Conservation (phyloP, 2,113 vertebrate genomes). For the Callipepla californica region DNA sequence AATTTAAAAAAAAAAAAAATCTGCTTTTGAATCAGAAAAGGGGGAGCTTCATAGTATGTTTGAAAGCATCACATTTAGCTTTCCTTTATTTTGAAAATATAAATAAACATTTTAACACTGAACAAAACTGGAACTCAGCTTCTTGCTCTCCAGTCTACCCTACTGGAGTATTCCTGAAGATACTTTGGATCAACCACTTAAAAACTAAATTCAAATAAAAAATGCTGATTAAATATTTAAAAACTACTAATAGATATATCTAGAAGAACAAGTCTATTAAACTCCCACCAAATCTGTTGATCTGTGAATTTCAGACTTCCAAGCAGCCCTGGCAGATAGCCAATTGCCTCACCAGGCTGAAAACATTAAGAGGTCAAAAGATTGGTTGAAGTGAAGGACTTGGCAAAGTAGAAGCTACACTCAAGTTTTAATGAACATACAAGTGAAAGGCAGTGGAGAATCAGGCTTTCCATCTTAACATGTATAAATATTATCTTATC, state of each 20-base stretch:
- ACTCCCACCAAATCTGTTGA: not conserved
- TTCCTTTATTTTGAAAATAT: not conserved
- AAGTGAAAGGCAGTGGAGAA: not conserved
- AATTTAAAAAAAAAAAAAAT: not conserved
- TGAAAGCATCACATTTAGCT: not conserved
- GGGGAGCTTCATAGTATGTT: not conserved
- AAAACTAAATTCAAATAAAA: not conserved
- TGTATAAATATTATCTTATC: conserved; percentile 2
- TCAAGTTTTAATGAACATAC: not conserved
- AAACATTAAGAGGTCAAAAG: not conserved
- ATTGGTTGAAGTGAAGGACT: not conserved
- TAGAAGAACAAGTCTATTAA: conserved; percentile 6
- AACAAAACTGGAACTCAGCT: not conserved
- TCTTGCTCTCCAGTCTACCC: not conserved
- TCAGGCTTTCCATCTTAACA: not conserved
- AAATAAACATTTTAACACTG: not conserved
- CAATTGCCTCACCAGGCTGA: not conserved
- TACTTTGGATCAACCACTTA: not conserved
- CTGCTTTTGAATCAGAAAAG: not conserved
- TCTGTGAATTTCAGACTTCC: not conserved
- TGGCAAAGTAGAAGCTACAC: not conserved
- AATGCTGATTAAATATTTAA: not conserved
- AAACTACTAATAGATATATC: not conserved
- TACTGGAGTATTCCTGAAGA: not conserved
- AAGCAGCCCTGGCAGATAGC: not conserved